These are phyloP conservation scores for Scelioninae gen. 1 DNA, from an alignment of 2,888 invertebrate genomes.

Conservation along the genomic window DNA sequence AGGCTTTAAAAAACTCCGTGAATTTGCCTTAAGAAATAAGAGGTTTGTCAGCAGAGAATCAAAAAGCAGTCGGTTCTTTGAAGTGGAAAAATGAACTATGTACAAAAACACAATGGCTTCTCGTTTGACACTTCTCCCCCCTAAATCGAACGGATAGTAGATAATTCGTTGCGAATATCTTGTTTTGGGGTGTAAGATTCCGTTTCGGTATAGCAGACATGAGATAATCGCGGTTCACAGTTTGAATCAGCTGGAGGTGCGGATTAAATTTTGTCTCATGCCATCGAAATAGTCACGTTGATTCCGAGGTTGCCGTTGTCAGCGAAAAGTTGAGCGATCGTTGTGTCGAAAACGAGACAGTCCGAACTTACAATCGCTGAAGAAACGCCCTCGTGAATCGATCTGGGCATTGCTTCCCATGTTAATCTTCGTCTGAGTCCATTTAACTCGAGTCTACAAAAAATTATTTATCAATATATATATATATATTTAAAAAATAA, in stretches of 20 bases:
- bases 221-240: neutral
- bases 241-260: slow-evolving; percentile 16
- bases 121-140: neutral
- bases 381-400: slow-evolving; percentile 99
- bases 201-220: neutral
- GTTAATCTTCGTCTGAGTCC: slow-evolving; percentile 97
- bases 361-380: slow-evolving; percentile 99
- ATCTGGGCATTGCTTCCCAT: slow-evolving; percentile 99
- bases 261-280: slow-evolving; percentile 85
- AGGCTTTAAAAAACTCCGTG: no score
- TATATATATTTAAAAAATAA: no score
- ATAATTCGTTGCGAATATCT: neutral
- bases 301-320: slow-evolving; percentile 99
- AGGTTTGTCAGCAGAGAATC: slow-evolving; percentile 13
- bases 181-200: neutral
- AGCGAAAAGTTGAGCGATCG: slow-evolving; percentile 98
- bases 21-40: no score
- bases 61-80: slow-evolving; percentile 39
- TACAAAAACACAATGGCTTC: slow-evolving; percentile 31
- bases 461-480: no score
- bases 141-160: neutral
- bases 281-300: slow-evolving; percentile 99
- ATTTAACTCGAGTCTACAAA: slow-evolving; percentile 94
- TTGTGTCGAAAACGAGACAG: slow-evolving; percentile 99
- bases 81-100: slow-evolving; percentile 52